Conservation (phyloP, 2,888 invertebrate genomes). For the Acanthococcus lagerstroemiae region DNA sequence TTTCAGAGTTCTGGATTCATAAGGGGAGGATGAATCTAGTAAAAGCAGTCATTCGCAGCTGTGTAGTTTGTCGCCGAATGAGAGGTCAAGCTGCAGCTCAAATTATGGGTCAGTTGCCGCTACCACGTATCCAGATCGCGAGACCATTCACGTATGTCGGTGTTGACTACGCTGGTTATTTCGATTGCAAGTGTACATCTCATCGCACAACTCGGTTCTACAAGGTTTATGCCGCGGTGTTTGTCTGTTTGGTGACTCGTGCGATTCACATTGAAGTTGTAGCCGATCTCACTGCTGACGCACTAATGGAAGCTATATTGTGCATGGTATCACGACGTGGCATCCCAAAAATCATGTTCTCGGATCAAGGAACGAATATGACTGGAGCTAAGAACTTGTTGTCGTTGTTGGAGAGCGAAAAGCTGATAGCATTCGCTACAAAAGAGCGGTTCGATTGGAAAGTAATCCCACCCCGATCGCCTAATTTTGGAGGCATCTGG, state of each 20-base stretch:
- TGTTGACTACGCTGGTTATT: not conserved
- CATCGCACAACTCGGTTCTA: not conserved
- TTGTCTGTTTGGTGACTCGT: not conserved
- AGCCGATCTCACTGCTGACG: not conserved
- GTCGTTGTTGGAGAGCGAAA: not conserved
- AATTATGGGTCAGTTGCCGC: not conserved
- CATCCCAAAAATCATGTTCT: not conserved
- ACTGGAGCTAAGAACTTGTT: not conserved
- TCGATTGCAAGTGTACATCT: not conserved
- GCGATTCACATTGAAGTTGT: not conserved
- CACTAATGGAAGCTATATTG: not conserved
- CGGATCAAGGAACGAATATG: not conserved
- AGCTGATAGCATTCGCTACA: not conserved
- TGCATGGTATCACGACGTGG: not conserved
- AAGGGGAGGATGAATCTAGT: too few relatives aligned
- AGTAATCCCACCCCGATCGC: not conserved
- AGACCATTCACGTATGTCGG: not conserved
- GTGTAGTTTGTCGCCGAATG: not conserved
- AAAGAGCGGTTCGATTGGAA: not conserved
- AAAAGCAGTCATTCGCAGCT: not conserved
- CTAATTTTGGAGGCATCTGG: conserved; percentile 1
- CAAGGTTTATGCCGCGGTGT: not conserved
- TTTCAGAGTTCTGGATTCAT: not conserved
- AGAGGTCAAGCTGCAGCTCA: not conserved
- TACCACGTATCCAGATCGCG: not conserved